Evolutionary conservation across 2,888 invertebrate species (phyloP), one percentile per base, ranked within the genome.

Genomic region (Agriopis marginaria): DNA sequence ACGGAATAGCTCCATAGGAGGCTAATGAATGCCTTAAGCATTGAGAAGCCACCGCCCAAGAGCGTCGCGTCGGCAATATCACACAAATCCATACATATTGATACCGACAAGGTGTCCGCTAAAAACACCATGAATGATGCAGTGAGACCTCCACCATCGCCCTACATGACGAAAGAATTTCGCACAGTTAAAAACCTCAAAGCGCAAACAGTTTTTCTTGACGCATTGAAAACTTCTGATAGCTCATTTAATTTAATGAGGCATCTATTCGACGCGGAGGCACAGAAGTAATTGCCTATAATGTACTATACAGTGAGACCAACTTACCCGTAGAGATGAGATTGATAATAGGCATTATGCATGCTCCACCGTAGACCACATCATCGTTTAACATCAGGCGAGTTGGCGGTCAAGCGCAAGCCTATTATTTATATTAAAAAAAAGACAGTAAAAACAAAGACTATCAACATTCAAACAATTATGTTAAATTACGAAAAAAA

Each of bases 91-190:
- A 91, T 93, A 91, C 90, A 93, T 91, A 93, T 91, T 91, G 89
- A 92, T 89, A 91, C 85, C 78, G 79, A 88, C 87, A 89, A 91
- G 92, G 92, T 93, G 93, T 91, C 85, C 81, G 80, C 84, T 86
- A 93, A 94, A 94, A 93, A 93, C 86, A 85, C 66, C 82, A 91
- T 94, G 92, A 93, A 93, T 93, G 90, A 94, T 93, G 89, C 92
- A 93, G 92, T 85, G 92, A 87, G 91, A 90, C 89, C 89, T 81
- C 90, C 88, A 77, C 82, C 78, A 78, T 82, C 79, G 87, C 89
- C 86, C 89, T 89, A 92, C 92, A 92, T 86, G 89, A 86, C 87
- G 83, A 90, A 86, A 82, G 93, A 89, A 93, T 93, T 89, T 89
- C 86, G 84, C 89, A 87, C 90, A 89, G 88, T 88, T 89, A 87